Evolutionary conservation across 1,140 invertebrate genomes (phyloP), one percentile per base, ranked within the genome.

Genomic region (Palaemon carinicauda): DNA sequence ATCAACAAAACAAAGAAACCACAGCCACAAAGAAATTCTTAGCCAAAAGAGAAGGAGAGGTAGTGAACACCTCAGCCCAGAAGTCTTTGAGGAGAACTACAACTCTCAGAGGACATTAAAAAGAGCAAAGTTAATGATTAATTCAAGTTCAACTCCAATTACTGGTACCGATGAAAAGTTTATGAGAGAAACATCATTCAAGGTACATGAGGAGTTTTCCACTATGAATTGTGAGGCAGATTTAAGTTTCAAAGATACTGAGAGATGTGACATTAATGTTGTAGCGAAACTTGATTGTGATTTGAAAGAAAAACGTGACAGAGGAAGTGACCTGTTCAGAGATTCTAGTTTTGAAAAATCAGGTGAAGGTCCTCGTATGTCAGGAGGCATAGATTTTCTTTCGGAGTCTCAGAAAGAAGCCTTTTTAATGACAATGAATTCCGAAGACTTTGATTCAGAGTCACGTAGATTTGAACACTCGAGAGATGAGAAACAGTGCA

Each of bases 381-480:
- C 41, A n/a, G 31, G n/a, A 12, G 31, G 69, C 53, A 52, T 82
- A 53, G 50, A 31, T 31, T 7, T 73, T 50, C 82, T 85, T 29
- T 71, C 75, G 15, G 50, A 86, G 3, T 86, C 83, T 21, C 83
- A 80, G 17, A 86, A 79, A 51, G 69, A 80, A 24, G 31, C 29
- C 27, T 53, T 86, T 52, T 73, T 86, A n/a, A 80, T 21, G 65
- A 80, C 77, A 33, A 41, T 86, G 77, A 53, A 73, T 54, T 86
- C 65, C 51, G 24, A 56, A 7, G 77, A 73, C 31, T 80, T 73
- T 27, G 19, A 74, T 19, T 1, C 21, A 10, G 14, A 27, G 12
- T n/a, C 19, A 12, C 15, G 7, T 73, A 19, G 27, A 60, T 41
- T 24, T 19, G 31, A 15, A 14, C 17, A 33, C 17, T 31, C 53